These are phyloP conservation scores for Dendrolimus houi DNA, from an alignment of 2,888 invertebrate genomes.

Conservation along the genomic window DNA sequence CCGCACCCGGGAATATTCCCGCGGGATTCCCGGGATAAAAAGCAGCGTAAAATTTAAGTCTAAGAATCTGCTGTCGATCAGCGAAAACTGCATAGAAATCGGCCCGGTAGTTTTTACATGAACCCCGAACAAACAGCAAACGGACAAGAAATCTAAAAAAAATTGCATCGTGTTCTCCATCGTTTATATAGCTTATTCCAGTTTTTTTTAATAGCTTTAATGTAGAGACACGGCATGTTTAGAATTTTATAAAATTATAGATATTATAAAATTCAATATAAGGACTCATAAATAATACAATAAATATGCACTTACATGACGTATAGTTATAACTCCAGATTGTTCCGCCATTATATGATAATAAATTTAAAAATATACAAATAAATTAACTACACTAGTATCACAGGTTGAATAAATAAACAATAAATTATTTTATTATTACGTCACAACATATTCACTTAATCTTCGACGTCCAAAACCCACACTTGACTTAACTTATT, in stretches of 20 bases:
- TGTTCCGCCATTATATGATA: conserved; percentile 39
- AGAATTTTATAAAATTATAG: too few relatives aligned
- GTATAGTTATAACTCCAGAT: conserved; percentile 54
- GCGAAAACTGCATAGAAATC: too few relatives aligned
- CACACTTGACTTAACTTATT: conserved; percentile 26
- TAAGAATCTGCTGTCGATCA: too few relatives aligned
- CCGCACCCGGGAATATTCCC: background rate
- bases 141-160: too few relatives aligned
- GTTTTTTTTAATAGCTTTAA: too few relatives aligned
- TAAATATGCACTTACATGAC: conserved; percentile 38
- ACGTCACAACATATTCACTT: conserved; percentile 25
- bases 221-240: too few relatives aligned
- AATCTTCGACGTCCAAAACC: conserved; percentile 44
- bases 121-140: too few relatives aligned
- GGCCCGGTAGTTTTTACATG: too few relatives aligned
- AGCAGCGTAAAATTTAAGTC: too few relatives aligned
- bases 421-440: conserved; percentile 15
- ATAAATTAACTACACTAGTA: conserved; percentile 32
- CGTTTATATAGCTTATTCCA: background rate
- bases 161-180: too few relatives aligned
- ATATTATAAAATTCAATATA: too few relatives aligned
- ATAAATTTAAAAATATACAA: conserved; percentile 12
- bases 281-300: conserved; percentile 6
- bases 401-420: conserved; percentile 68
- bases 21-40: too few relatives aligned